Percentiles rank a stretch among this genome's conserved stretches.
phyloP scores from a whole-genome alignment of 2,797 vertebrate genomes.

The Enteromius viviparus region DNA sequence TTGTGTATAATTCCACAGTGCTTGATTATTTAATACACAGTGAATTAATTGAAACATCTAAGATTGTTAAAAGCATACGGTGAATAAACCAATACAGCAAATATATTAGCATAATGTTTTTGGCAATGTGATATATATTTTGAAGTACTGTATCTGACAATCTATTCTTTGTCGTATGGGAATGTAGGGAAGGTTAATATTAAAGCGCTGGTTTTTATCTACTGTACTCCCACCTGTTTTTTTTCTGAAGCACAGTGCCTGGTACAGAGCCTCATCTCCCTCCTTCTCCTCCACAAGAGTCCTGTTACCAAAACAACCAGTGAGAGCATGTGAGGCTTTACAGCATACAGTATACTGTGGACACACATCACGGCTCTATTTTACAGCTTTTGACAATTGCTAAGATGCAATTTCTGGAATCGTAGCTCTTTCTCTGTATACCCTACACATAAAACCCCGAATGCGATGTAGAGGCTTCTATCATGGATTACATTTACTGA shows the following conservation, averaged over 20 bases:
- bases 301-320: constrained; percentile 49
- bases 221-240: constrained; percentile 51
- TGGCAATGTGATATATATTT: not conserved
- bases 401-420: not conserved
- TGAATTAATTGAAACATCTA: not conserved
- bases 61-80: not conserved
- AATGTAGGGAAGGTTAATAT: constrained; percentile 38
- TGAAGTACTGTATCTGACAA: not conserved
- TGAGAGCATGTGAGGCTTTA: constrained; percentile 28
- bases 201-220: constrained; percentile 34
- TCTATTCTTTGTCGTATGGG: not conserved
- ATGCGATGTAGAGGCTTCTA: not conserved
- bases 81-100: not conserved
- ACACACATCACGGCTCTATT: not conserved
- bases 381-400: constrained; percentile 14
- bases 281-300: constrained; percentile 43
- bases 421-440: not conserved
- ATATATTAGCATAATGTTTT: not conserved
- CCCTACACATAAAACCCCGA: not conserved
- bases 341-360: not conserved
- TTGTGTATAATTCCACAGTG: not conserved
- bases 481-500: not conserved
- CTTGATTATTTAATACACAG: not conserved
- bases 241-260: constrained; percentile 52
- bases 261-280: constrained; percentile 57